Conservation (phyloP, 2,888 invertebrate species). For the Bellardia bayeri region DNA sequence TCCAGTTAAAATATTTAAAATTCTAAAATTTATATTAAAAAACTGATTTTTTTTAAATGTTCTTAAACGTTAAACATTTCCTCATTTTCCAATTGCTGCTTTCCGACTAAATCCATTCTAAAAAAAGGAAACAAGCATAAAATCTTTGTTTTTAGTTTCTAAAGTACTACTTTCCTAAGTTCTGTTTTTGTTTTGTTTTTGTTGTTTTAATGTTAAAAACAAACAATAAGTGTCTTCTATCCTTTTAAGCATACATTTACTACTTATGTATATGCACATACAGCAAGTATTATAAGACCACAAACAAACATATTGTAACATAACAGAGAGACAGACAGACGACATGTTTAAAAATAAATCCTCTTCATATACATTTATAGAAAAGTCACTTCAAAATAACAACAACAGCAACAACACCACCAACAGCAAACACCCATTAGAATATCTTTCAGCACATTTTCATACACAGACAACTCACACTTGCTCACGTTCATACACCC, state of each 20-base stretch:
- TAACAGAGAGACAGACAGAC: constrained; percentile 26
- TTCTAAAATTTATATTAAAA: no score
- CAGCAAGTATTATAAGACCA: constrained; percentile 34
- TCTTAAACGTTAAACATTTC: constrained; percentile 9
- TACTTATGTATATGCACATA: constrained; percentile 26
- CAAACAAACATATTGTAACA: constrained; percentile 27
- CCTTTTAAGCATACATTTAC: constrained; percentile 66
- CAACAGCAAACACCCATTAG: constrained; percentile 63
- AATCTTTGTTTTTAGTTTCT: constrained; percentile 58
- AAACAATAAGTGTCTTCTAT: constrained; percentile 66
- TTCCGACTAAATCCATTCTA: no score
- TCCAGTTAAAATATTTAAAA: no score
- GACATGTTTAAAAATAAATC: constrained; percentile 68
- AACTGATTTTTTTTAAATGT: background rate
- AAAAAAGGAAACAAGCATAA: constrained; percentile 53
- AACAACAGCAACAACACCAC: constrained; percentile 5
- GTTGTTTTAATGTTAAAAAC: constrained; percentile 27
- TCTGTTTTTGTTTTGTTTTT: background rate
- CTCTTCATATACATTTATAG: constrained; percentile 61
- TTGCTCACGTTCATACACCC: background rate
- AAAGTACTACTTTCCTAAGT: constrained; percentile 64
- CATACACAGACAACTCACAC: constrained; percentile 17
- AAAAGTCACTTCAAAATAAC: constrained; percentile 69
- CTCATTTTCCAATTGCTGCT: background rate
- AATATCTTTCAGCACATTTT: constrained; percentile 60